Evolutionary conservation across 2,888 invertebrate species (phyloP), one percentile per base, ranked within the genome.

Genomic region (Eupeodes luniger): DNA sequence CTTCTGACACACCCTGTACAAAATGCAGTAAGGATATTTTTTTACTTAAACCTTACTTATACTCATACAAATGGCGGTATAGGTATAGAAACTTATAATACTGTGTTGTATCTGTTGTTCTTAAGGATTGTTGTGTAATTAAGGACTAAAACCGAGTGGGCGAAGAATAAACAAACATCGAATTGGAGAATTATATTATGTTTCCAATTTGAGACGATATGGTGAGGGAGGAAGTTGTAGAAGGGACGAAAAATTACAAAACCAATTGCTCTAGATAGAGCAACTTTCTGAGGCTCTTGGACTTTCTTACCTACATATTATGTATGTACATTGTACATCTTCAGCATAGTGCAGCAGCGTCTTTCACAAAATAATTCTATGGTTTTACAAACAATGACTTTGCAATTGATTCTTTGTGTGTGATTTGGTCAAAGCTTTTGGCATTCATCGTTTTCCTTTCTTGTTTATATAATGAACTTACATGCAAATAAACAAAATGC

Each of bases 91-190:
- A 36, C 7, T 1, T 7, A 40, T 40, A 1, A 9, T 40, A 0
- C 9, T 47, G 27, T 53, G 34, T 34, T 40, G 19, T 67, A 16
- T 74, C 16, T 40, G 49, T 16, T 72, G 49, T 53, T 81, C 77
- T 70, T 66, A 47, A 55, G 75, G 83, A 86, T 76, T 86, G 83
- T 80, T 76, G 79, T 87, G 83, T 83, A 87, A 87, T 83, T 80
- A 83, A 83, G 82, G 66, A 83, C 75, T 70, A 62, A 81, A 69
- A 66, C 57, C 51, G 27, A 74, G 47, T 72, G 64, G 51, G 78
- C 9, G 27, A 55, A 44, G 76, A 83, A 51, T 79, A 69, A 83
- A 51, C 64, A 69, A 72, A 82, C 57, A 79, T 57, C 53, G 64
- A 76, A 70, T 59, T 64, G 19, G 47, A 78, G 51, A 36, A 53